phyloP scores from a whole-genome alignment of 2,797 vertebrate genomes.

The Oceanodroma leucorhoa region DNA sequence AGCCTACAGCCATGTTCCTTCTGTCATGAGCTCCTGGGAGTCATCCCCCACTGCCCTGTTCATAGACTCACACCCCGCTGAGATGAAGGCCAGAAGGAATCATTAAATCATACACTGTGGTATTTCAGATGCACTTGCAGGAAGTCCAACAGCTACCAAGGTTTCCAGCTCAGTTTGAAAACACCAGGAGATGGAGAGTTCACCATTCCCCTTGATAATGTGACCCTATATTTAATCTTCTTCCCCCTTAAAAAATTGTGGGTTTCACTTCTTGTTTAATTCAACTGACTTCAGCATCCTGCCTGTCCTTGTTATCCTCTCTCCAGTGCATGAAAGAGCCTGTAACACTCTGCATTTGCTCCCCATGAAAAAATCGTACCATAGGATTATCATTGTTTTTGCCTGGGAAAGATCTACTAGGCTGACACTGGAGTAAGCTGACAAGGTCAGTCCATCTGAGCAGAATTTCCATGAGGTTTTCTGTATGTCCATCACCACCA shows the following conservation, averaged over 20 bases:
- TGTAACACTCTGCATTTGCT: neutral
- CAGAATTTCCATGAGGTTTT: neutral
- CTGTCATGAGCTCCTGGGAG: neutral
- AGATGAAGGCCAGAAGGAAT: neutral
- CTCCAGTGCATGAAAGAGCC: neutral
- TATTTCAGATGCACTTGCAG: neutral
- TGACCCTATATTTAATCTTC: neutral
- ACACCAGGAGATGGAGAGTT: rapidly evolving
- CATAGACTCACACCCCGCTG: neutral
- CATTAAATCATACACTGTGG: neutral
- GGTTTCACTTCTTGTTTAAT: neutral
- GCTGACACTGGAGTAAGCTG: neutral
- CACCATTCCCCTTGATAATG: neutral
- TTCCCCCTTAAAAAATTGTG: neutral
- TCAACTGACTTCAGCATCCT: neutral
- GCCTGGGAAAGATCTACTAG: neutral
- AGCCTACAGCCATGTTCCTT: neutral
- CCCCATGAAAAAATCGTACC: neutral
- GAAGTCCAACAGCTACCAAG: neutral
- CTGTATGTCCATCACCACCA: neutral
- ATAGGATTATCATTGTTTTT: neutral
- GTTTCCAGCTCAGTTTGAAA: neutral
- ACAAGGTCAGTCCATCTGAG: neutral
- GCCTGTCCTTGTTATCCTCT: neutral
- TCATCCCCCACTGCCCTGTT: rapidly evolving